phyloP scores from a whole-genome alignment of 2,888 invertebrate genomes.

The Nephrotoma guestfalica region DNA sequence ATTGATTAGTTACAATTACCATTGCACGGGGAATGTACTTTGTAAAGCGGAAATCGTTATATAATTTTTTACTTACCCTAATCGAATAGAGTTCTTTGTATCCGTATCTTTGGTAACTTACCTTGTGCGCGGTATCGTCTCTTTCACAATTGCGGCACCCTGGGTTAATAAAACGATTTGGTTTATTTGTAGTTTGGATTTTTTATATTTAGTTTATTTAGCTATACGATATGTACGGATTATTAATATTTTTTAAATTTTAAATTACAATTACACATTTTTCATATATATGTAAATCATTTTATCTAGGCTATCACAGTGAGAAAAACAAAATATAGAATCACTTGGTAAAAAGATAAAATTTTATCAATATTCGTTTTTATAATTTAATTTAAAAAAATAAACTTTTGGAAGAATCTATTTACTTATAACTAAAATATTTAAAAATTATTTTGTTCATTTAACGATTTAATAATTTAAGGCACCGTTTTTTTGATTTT shows the following conservation, averaged over 20 bases:
- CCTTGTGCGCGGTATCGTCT: not conserved
- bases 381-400: not conserved
- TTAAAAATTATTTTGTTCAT: not conserved
- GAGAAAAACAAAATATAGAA: conserved; percentile 8
- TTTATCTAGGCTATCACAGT: conserved; percentile 9
- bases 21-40: not conserved
- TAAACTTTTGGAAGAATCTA: not conserved
- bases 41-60: not conserved
- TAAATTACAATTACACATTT: not conserved
- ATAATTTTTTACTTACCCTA: not conserved
- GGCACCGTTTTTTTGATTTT: not conserved
- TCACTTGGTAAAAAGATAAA: conserved; percentile 9
- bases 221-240: not conserved
- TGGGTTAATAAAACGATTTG: not conserved
- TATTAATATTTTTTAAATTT: not conserved
- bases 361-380: not conserved
- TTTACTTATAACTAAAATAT: not conserved
- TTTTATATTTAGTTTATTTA: not conserved
- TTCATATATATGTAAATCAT: not conserved
- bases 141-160: not conserved
- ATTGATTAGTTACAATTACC: not conserved
- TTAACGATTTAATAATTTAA: not conserved
- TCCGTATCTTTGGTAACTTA: not conserved
- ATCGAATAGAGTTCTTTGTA: not conserved
- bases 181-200: not conserved